Evolutionary conservation across 1,140 invertebrate genomes (phyloP).

Genomic region (Trypoxylus dichotomus): DNA sequence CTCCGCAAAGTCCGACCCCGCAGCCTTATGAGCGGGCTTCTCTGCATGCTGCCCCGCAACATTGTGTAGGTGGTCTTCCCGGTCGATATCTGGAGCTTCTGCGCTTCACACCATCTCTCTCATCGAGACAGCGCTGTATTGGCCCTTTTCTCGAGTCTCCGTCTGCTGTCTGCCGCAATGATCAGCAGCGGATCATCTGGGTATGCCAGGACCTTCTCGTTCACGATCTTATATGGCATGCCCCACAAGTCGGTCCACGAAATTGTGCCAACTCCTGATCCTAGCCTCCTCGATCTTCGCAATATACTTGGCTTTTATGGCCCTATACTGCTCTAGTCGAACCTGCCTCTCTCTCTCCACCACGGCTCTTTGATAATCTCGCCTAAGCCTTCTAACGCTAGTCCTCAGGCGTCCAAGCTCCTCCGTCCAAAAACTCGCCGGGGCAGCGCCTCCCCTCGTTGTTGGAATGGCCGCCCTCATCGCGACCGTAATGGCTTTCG

Average conservation of each 20-base stretch:
- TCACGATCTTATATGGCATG: conserved; percentile 26
- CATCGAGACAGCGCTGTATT: background rate
- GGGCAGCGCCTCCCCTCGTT: background rate
- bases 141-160: background rate
- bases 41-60: background rate
- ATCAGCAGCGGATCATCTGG: conserved; percentile 20
- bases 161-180: background rate
- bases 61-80: background rate
- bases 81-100: background rate
- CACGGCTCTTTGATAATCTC: background rate
- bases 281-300: background rate
- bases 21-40: background rate
- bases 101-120: background rate
- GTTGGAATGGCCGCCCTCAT: background rate
- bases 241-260: conserved; percentile 26
- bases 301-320: conserved; percentile 4
- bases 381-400: background rate
- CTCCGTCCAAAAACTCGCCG: background rate
- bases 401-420: background rate
- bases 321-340: background rate
- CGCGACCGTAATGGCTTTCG: background rate
- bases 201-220: conserved; percentile 3
- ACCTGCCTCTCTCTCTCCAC: background rate
- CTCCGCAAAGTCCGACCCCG: background rate
- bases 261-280: background rate